phyloP scores from a whole-genome alignment of 1,140 invertebrate species.

The Akabosia matsudoensis region DNA sequence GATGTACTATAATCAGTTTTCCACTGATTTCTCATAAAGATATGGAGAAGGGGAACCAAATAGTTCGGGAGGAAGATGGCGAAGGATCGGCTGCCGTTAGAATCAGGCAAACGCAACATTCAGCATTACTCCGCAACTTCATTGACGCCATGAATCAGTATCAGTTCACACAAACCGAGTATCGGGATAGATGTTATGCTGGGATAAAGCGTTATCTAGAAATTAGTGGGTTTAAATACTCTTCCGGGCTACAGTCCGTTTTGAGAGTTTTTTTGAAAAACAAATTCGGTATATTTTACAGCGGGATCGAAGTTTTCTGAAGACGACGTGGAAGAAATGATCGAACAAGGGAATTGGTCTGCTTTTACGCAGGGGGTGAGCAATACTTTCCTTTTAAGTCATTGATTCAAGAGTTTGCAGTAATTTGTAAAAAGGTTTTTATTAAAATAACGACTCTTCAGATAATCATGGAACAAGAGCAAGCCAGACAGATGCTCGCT shows the following conservation, averaged over 20 bases:
- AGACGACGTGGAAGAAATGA: constrained; percentile 66
- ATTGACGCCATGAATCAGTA: constrained; percentile 65
- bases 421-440: neutral
- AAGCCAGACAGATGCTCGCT: constrained; percentile 72
- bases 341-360: constrained; percentile 63
- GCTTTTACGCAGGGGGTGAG: constrained; percentile 66
- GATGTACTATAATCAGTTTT: neutral
- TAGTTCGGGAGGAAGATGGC: constrained; percentile 61
- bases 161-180: constrained; percentile 63
- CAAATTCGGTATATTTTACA: constrained; percentile 46
- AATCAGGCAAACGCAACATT: constrained; percentile 64
- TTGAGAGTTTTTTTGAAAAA: neutral
- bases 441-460: neutral
- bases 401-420: constrained; percentile 1
- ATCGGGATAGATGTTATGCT: constrained; percentile 63
- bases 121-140: constrained; percentile 59
- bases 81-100: constrained; percentile 60
- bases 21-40: neutral
- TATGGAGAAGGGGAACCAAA: constrained; percentile 55
- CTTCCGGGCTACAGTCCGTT: neutral
- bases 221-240: constrained; percentile 51
- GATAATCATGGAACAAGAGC: constrained; percentile 73
- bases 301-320: constrained; percentile 59
- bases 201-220: constrained; percentile 63
- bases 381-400: too few species aligned